Base-by-base conservation (phyloP, 1,140 invertebrate genomes). In the roundworm (Caenorhabditis elegans) region DNA sequence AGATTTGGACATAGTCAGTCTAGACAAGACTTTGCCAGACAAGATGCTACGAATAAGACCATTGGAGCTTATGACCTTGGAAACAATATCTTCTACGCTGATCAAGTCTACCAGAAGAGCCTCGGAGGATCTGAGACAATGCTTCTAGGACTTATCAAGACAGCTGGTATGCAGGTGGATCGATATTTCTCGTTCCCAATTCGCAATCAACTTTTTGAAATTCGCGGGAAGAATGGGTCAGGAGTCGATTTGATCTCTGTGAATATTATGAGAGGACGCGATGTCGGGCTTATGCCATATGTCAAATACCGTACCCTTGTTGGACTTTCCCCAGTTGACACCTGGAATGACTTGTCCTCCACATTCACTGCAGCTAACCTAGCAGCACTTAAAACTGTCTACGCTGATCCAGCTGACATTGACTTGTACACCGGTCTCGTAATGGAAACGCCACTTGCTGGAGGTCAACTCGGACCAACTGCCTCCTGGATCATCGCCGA, bases 191-290 rank as follows among this genome's bases (percentile, higher is more conserved):
- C 78, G 15, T 75, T 80, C 48, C 78, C 82, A 28, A 76, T 83
- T 22, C 65, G 82, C n/a, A 76, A 83, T n/a, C 79, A 82, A 77
- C 53, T 83, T n/a, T 83, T 83, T 60, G 78, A 81, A 55, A 82
- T 77, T 24, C 36, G 80, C 13, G 78, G 49, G 4, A 47, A 49
- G 8, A 31, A 46, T 15, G 78, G 60, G 0, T 93, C 95, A 77
- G 82, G 82, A 3, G 90, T 93, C 13, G 96, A 97, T 90, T 90
- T 97, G 78, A 92, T 93, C 24, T 93, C 95, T 0, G 92, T 93
- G 51, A 95, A 96, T 85, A 94, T 97, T 70, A 94, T 96, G 88
- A 92, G 96, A 87, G 94, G 95, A 83, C 92, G 95, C 26, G 96
- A 97, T 90, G 95, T 96, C 88, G 95, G 95, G 26, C 90, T 96